Conservation (phyloP, 1,140 invertebrate species). For the Drosophila lacteicornis region DNA sequence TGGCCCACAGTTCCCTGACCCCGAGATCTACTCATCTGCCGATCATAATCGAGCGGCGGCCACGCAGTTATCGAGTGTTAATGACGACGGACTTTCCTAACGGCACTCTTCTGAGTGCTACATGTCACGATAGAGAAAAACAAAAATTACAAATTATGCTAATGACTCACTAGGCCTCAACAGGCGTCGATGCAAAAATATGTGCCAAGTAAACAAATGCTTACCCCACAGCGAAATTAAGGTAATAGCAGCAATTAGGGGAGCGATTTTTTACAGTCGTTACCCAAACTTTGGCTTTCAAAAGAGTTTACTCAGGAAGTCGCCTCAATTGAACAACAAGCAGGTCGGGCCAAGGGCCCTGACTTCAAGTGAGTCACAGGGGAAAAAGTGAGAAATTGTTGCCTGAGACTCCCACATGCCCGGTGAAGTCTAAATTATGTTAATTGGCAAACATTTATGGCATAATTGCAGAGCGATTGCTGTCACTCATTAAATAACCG, state of each 20-base stretch:
- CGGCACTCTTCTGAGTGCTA: conserved; percentile 28
- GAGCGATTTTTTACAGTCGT: conserved; percentile 6
- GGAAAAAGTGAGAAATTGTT: not conserved
- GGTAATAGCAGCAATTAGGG: conserved; percentile 11
- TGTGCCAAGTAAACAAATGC: conserved; percentile 18
- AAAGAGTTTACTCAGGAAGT: conserved; percentile 12
- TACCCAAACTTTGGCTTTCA: conserved; percentile 3
- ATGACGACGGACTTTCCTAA: conserved; percentile 35
- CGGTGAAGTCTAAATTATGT: conserved; percentile 69
- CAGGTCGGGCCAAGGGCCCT: conserved; percentile 5
- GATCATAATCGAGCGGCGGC: not conserved
- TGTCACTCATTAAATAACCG: conserved; percentile 67
- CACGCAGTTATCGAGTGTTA: conserved; percentile 10
- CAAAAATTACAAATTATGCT: conserved; percentile 35
- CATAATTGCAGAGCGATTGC: conserved; percentile 56
- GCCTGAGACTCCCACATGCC: conserved; percentile 15
- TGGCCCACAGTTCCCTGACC: conserved; percentile 18
- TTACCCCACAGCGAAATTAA: conserved; percentile 6
- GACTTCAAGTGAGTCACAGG: conserved; percentile 1
- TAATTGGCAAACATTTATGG: conserved; percentile 76
- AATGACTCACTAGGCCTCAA: conserved; percentile 27
- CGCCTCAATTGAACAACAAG: not conserved
- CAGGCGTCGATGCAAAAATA: conserved; percentile 11
- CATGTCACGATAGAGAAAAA: conserved; percentile 29
- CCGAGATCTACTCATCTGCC: not conserved